Base-by-base conservation (phyloP, 2,113 vertebrate genomes). In the Lamprotornis superbus region DNA sequence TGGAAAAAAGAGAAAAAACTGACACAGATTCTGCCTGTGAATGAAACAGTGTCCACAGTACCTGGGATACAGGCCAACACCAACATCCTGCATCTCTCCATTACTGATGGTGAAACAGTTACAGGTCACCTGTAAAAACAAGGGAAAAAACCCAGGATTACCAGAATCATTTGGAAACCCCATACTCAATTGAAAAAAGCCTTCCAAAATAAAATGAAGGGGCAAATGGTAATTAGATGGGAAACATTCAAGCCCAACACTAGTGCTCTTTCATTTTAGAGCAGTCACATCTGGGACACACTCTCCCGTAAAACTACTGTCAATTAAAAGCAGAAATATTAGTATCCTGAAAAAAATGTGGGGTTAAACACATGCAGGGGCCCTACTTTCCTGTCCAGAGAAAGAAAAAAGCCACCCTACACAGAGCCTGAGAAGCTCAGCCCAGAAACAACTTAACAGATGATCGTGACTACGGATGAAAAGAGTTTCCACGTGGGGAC, bases 91-190 rank as follows among this genome's bases (percentile, higher is more conserved):
- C 97, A 99, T 98, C 97, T 99, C 99, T 31, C 98, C 98, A n/a
- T 99, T 98, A 95, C 99, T 99, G 98, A 99, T 98, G 96, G 98
- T 99, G 97, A 99, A 99, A 96, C 99, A 99, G 97, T 99, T 99
- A 97, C 99, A 99, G 56, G 98, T 99, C 97, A 99, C 98, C 99
- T 99, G 98, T 95, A 50, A 97, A 98, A 98, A 98, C 93, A 98
- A 97, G 83, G 42, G 52, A 30, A 81, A 94, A 94, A 97, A 73
- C 71, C 70, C 91, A 94, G 77, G 68, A 93, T 98, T 93, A 97
- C 92, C 55, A 90, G 70, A 93, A 90, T 55, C 42, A 70, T 84
- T 95, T 87, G 60, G 86, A 96, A 95, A 95, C 27, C 37, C 78
- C 81, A 46, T 4, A 92, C 30, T 76, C 47, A 64, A 93, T 20